Conservation (phyloP, 2,888 invertebrate genomes). For the Cheilosia pagana region DNA sequence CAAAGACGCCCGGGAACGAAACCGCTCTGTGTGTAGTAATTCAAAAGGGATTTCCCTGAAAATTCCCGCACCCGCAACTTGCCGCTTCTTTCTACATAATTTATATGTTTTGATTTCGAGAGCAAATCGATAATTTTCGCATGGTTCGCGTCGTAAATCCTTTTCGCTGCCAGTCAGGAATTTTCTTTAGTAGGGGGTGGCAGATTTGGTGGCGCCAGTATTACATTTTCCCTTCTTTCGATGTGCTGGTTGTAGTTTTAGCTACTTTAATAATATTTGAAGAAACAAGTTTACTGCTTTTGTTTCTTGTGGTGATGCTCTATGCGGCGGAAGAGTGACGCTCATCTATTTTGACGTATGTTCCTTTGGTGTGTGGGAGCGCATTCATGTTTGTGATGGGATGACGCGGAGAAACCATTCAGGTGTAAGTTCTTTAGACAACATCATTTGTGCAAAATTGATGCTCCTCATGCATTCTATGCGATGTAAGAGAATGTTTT, state of each 20-base stretch:
- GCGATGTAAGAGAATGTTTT: too few species aligned
- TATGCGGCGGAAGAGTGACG: slow-evolving; percentile 46
- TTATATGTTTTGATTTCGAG: slow-evolving; percentile 62
- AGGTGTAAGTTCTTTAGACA: slow-evolving; percentile 58
- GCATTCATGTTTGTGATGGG: background rate
- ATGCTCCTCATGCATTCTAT: slow-evolving; percentile 3
- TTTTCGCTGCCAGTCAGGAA: slow-evolving; percentile 33
- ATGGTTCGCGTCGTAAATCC: slow-evolving; percentile 51
- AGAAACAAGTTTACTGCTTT: slow-evolving; percentile 38
- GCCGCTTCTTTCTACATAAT: slow-evolving; percentile 23
- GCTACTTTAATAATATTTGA: slow-evolving; percentile 15
- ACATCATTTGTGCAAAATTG: slow-evolving; percentile 36
- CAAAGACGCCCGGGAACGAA: slow-evolving; percentile 3
- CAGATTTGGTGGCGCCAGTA: slow-evolving; percentile 27
- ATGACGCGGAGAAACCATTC: slow-evolving; percentile 28
- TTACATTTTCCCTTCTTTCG: background rate
- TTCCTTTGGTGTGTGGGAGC: slow-evolving; percentile 1
- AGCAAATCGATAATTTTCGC: slow-evolving; percentile 50
- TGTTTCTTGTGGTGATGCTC: slow-evolving; percentile 46
- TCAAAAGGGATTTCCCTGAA: slow-evolving; percentile 29
- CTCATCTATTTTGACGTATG: slow-evolving; percentile 57
- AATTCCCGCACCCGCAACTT: background rate
- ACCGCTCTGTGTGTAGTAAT: slow-evolving; percentile 23
- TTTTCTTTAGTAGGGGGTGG: slow-evolving; percentile 1
- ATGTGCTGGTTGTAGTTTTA: background rate